Base-by-base conservation (phyloP, 2,797 vertebrate species). In the Psittacula derbiana region DNA sequence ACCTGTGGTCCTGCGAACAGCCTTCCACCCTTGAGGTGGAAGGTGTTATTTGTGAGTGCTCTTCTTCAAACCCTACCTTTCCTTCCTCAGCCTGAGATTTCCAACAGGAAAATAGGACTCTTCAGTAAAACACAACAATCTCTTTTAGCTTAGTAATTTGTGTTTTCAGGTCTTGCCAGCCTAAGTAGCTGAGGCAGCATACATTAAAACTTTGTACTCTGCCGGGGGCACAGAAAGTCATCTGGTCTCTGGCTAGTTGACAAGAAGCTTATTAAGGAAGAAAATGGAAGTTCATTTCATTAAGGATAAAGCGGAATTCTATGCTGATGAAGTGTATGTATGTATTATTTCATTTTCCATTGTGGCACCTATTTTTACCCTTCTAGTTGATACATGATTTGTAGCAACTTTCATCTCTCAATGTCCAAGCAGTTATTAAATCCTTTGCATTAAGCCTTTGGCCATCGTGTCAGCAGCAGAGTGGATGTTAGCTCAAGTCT, bases 101-200 rank as follows among this genome's bases (percentile, higher is more conserved):
- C 44, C 49, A 24, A 8, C 8, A 31, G 57, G 40, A 25, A 25
- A 52, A 24, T 10, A 21, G 58, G 58, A 46, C 11, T 2, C 10
- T 16, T 18, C 16, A 27, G 27, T 24, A 38, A 58, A 72, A 10
- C 28, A 13, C 11, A 57, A 20, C 31, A 43, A 17, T 72, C 23
- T 30, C 23, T 36, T 60, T 19, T 18, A 46, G 33, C 40, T 80
- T 87, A 49, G n/a, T 72, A 2, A 27, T 75, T 46, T 31, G 2
- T 23, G 24, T 28, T 53, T 69, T n/a, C 13, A 4, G 38, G 16
- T 53, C 58, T 46, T 14, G 31, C 62, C 52, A 67, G 28, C 50
- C 15, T 21, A 6, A 69, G 50, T 1, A 21, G 12, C 17, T 0
- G 4, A 15, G 33, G 4, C 28, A 19, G 72, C 0, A 0, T 0